A percentile compares a stretch with the other conserved stretches of the same genome.
Evolutionary conservation across 2,797 vertebrate species (phyloP).

Genomic region (Neostethus bicornis): DNA sequence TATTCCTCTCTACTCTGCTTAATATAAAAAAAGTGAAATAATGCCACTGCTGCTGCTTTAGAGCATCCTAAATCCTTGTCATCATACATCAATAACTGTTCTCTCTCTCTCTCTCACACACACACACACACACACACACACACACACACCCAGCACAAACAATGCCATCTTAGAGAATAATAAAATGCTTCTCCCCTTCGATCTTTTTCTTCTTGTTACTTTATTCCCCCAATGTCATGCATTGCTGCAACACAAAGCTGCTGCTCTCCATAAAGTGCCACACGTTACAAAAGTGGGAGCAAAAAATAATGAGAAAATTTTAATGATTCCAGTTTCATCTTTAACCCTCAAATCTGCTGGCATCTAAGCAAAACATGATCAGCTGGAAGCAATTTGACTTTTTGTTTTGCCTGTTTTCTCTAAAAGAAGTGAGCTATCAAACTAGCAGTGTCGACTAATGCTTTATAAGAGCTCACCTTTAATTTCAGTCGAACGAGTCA

Average conservation of each 20-base stretch:
- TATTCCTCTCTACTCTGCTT: constrained; percentile 54
- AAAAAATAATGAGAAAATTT: constrained; percentile 70
- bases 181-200: constrained; percentile 58
- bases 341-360: constrained; percentile 36
- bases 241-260: constrained; percentile 48
- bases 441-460: constrained; percentile 67
- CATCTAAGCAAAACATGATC: constrained; percentile 59
- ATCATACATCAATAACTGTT: constrained; percentile 67
- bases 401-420: constrained; percentile 57
- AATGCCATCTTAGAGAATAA: constrained; percentile 58
- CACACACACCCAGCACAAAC: constrained; percentile 40
- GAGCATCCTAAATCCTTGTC: constrained; percentile 65
- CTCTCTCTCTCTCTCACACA: constrained; percentile 19
- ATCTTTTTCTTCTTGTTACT: constrained; percentile 66
- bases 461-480: constrained; percentile 80
- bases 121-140: constrained; percentile 17
- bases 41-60: constrained; percentile 52
- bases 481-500: constrained; percentile 75
- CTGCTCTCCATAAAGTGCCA: constrained; percentile 61
- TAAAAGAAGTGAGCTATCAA: constrained; percentile 65
- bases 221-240: constrained; percentile 68
- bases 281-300: constrained; percentile 63
- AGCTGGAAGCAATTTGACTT: constrained; percentile 52
- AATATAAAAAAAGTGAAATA: constrained; percentile 68
- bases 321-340: constrained; percentile 66